Evolutionary conservation across 2,888 invertebrate species (phyloP), one percentile per base, ranked within the genome.

Genomic region (Odontocolon sp.): DNA sequence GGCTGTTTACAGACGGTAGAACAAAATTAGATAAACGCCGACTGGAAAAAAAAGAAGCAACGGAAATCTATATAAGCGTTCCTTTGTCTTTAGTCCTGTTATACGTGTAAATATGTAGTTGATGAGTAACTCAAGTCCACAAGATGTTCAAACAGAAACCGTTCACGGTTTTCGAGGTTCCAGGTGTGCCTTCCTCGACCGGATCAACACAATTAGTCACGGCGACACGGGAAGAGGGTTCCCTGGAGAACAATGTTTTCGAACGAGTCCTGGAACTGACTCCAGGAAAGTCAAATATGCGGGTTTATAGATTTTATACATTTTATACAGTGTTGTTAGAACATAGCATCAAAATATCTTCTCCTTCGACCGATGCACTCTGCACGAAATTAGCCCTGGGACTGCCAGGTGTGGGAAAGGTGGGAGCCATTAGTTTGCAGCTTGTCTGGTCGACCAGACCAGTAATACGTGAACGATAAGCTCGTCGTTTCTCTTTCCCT

Each of bases 391-490:
- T 36, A 38, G 47, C 38, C 47, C 33, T 36, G 57, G 57, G n/a
- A 23, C 16, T 18, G 36, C 73, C 73, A 67, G 73, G 73, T 73
- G 73, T 67, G 59, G 67, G 26, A 45, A 36, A 73, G 59, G 66
- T 66, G 72, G 66, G 38, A 67, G 67, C 73, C 73, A 59, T 73
- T 73, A 67, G 67, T 73, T 73, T 67, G 73, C 73, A 67, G 73
- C 73, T 73, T 73, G 73, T 73, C 73, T 57, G 21, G 68, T n/a
- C n/a, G n/a, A n/a, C n/a, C n/a, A n/a, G n/a, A n/a, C n/a, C n/a
- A n/a, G n/a, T n/a, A n/a, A n/a, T n/a, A n/a, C n/a, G n/a, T n/a
- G n/a, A 64, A 64, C 72, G 72, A 67, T 73, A 73, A 73, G 72
- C 72, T 52, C 52, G 38, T 59, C 50, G 40, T 8, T 50, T 11